Evolutionary conservation across 2,888 invertebrate genomes (phyloP), one percentile per base, ranked within the genome.

Genomic region (Parelbella ahira): DNA sequence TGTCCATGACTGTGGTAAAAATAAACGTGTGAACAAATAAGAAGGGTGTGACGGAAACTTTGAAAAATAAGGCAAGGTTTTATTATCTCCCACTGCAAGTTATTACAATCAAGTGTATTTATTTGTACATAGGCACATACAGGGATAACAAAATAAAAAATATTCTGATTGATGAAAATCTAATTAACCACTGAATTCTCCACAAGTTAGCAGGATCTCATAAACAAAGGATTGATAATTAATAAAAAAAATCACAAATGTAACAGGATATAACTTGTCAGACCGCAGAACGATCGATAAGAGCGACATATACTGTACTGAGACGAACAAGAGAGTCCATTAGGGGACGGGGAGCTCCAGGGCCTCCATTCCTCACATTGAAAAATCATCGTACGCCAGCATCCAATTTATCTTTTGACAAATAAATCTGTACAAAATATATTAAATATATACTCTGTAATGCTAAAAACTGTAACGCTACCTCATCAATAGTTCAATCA

Each of bases 391-490:
- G 70, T 84, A 80, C 88, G 84, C 88, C 88, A 87, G 77, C 86
- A 87, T 84, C 83, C 86, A 88, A 87, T 88, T 88, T 88, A 88
- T 88, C 86, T 88, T 86, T 86, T 77, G 86, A 86, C 87, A 88
- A 88, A 87, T 87, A 86, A 84, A 84, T 87, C 88, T 84, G 87
- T 88, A 88, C 88, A 88, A 88, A 88, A 88, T 88, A 88, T 88
- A 88, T 87, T 84, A 86, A 86, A 87, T 86, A 87, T 87, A 88
- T 88, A 84, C 83, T 84, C 88, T 88, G 88, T 86, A 84, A 83
- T 82, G 86, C 87, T 88, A 86, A 84, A 78, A 86, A 84, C 84
- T 87, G 86, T 83, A 87, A 84, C 84, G 82, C 86, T 83, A 86
- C 83, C 72, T 82, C 81, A 60, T 81, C 83, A 81, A 84, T 78